Percentiles rank a stretch among this genome's conserved stretches.
Evolutionary conservation across 2,888 invertebrate species (phyloP).

Genomic region (Fabriciana adippe): DNA sequence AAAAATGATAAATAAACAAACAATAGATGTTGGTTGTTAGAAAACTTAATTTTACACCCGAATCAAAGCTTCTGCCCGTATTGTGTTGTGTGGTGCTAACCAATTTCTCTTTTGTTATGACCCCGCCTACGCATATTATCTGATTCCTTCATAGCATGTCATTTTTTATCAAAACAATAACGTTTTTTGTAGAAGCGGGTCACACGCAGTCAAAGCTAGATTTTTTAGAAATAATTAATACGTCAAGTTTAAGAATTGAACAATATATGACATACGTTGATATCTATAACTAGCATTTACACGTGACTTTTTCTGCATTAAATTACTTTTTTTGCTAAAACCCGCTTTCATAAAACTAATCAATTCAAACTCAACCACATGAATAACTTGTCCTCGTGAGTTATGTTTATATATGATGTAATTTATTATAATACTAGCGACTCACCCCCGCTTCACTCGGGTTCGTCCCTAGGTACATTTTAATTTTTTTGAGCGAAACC

Average conservation of each 20-base stretch:
- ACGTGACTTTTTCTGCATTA: background rate
- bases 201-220: slow-evolving; percentile 48
- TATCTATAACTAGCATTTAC: background rate
- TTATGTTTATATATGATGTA: too few relatives aligned
- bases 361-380: too few relatives aligned
- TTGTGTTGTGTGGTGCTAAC: slow-evolving; percentile 76
- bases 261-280: slow-evolving; percentile 43
- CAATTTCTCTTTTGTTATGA: slow-evolving; percentile 75
- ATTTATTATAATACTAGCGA: too few relatives aligned
- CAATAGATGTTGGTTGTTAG: slow-evolving; percentile 66
- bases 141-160: slow-evolving; percentile 76
- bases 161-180: slow-evolving; percentile 83
- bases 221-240: slow-evolving; percentile 47
- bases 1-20: slow-evolving; percentile 58
- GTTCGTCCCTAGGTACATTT: too few relatives aligned
- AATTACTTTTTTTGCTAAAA: background rate
- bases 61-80: slow-evolving; percentile 70
- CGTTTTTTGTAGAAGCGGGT: slow-evolving; percentile 57
- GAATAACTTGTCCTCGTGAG: too few relatives aligned
- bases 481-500: too few relatives aligned
- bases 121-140: slow-evolving; percentile 79
- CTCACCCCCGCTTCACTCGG: too few relatives aligned
- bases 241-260: slow-evolving; percentile 63
- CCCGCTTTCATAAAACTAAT: too few relatives aligned
- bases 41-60: slow-evolving; percentile 80